phyloP scores from a whole-genome alignment of 2,113 vertebrate species.

The Formicarius rufipectus region DNA sequence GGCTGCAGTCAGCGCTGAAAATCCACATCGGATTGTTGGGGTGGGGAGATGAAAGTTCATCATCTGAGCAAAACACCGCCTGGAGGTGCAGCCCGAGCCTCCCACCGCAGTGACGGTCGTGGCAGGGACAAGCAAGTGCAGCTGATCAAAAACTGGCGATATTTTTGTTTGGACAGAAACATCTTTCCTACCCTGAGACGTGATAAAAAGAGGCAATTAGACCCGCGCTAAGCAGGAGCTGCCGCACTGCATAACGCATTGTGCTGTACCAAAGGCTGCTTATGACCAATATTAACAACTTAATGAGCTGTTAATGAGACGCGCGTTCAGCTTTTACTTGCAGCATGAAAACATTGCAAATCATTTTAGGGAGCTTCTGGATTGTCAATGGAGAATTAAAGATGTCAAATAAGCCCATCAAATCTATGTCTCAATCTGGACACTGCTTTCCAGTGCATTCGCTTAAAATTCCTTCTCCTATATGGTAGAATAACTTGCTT shows the following conservation, averaged over 20 bases:
- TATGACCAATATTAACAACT: constrained; percentile 73
- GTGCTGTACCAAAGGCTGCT: constrained; percentile 54
- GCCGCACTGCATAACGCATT: constrained; percentile 15
- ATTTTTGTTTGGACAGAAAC: neutral
- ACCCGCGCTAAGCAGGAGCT: constrained; percentile 38
- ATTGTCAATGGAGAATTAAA: constrained; percentile 46
- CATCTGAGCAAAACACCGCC: neutral
- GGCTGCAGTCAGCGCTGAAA: neutral
- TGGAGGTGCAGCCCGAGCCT: neutral
- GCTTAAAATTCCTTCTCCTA: constrained; percentile 35
- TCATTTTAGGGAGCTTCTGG: constrained; percentile 63
- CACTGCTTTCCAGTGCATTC: constrained; percentile 11
- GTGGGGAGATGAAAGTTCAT: neutral
- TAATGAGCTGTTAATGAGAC: constrained; percentile 73
- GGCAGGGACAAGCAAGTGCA: neutral
- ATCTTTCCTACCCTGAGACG: neutral
- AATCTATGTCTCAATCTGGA: constrained; percentile 53
- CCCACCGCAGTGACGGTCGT: neutral
- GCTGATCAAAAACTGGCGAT: neutral
- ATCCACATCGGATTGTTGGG: neutral
- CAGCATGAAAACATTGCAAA: constrained; percentile 62
- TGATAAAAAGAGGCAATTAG: constrained; percentile 52
- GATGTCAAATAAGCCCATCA: constrained; percentile 51
- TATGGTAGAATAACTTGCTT: constrained; percentile 52
- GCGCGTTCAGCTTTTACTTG: constrained; percentile 57